Conservation (phyloP, 1,140 invertebrate species). For the Heliconius eleuchia region DNA sequence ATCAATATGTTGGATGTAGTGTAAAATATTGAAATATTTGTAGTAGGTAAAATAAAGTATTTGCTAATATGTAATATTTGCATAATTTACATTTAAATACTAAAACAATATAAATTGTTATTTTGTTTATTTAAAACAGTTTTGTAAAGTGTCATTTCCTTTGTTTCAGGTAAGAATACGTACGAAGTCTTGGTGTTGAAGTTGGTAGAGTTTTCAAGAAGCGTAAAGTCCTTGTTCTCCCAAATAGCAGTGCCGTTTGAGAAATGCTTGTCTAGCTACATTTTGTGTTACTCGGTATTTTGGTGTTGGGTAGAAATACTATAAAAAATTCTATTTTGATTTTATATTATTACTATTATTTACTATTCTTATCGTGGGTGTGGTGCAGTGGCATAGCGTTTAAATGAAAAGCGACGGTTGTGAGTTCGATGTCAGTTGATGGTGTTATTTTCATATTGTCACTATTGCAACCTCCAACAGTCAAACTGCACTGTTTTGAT, state of each 20-base stretch:
- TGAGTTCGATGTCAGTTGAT: too few relatives aligned
- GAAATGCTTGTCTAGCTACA: background rate
- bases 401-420: too few relatives aligned
- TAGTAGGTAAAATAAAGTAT: too few relatives aligned
- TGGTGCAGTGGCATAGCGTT: too few relatives aligned
- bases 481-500: too few relatives aligned
- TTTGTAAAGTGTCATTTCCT: constrained; percentile 18
- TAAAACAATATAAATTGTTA: background rate
- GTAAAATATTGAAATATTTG: too few relatives aligned
- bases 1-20: too few relatives aligned
- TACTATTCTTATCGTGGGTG: too few relatives aligned
- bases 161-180: constrained; percentile 40
- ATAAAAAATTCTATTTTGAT: background rate
- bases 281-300: background rate
- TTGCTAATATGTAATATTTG: too few relatives aligned
- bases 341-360: background rate
- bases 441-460: too few relatives aligned
- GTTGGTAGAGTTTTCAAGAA: constrained; percentile 26
- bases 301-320: background rate
- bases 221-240: constrained; percentile 7
- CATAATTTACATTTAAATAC: background rate
- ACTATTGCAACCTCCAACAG: too few relatives aligned
- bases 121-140: constrained; percentile 10
- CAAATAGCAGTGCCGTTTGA: background rate
- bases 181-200: constrained; percentile 2